phyloP scores from a whole-genome alignment of 2,113 vertebrate species.

The Dolichallabes microphthalmus region DNA sequence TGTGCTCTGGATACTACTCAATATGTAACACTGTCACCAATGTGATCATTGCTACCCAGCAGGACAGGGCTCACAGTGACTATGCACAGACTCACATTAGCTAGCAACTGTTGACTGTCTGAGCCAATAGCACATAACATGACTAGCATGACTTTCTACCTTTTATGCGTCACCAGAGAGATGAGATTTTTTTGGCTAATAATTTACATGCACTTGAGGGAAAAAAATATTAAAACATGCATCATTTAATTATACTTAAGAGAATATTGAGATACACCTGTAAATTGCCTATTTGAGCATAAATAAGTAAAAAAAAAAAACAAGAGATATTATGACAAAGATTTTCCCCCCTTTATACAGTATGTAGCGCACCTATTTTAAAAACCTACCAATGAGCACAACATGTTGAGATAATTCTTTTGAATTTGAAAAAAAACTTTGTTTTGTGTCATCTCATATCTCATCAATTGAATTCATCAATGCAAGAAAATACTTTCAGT shows the following conservation, averaged over 20 bases:
- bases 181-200: background rate
- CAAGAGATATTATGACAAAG: background rate
- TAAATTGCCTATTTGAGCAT: background rate
- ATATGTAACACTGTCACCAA: background rate
- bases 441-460: background rate
- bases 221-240: background rate
- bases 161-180: background rate
- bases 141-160: background rate
- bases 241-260: background rate
- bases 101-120: background rate
- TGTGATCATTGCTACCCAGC: background rate
- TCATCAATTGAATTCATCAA: background rate
- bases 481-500: background rate
- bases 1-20: background rate
- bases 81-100: background rate
- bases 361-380: background rate
- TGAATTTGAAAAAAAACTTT: no score
- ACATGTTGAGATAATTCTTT: no score
- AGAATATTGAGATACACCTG: background rate
- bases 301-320: background rate
- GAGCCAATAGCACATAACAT: background rate
- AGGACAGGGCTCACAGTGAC: background rate
- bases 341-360: background rate
- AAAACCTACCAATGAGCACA: background rate
- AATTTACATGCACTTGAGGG: background rate